phyloP scores from a whole-genome alignment of 2,113 vertebrate genomes.

The Calonectris borealis region DNA sequence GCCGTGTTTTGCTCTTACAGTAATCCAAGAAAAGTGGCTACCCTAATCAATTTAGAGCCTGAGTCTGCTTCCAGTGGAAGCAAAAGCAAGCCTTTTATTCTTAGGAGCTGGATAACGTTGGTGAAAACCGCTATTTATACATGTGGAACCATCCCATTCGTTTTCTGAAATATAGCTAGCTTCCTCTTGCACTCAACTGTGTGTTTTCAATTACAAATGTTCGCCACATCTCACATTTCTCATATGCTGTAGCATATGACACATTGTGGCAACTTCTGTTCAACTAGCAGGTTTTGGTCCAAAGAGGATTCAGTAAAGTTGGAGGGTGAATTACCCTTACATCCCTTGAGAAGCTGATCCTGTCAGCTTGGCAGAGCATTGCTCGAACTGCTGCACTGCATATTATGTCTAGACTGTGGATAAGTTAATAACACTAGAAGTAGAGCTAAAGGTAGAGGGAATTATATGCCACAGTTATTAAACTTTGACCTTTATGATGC shows the following conservation, averaged over 20 bases:
- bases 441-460: constrained; percentile 36
- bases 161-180: background rate
- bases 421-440: constrained; percentile 53
- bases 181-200: background rate
- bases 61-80: background rate
- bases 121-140: background rate
- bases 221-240: background rate
- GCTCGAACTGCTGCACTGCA: background rate
- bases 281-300: constrained; percentile 34
- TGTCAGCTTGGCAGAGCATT: constrained; percentile 18
- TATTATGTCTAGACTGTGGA: background rate
- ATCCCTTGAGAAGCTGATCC: constrained; percentile 38
- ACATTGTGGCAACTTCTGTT: constrained; percentile 45
- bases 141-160: background rate
- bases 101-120: background rate
- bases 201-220: constrained; percentile 21
- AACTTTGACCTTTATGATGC: constrained; percentile 57
- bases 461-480: constrained; percentile 7
- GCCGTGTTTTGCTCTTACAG: background rate
- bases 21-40: background rate
- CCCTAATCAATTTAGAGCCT: background rate
- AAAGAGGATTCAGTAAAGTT: constrained; percentile 30
- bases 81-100: background rate
- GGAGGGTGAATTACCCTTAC: constrained; percentile 24
- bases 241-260: background rate